These are phyloP conservation scores for Halcyon leucocephala DNA, from an alignment of 2,797 vertebrate species.

Conservation along the genomic window DNA sequence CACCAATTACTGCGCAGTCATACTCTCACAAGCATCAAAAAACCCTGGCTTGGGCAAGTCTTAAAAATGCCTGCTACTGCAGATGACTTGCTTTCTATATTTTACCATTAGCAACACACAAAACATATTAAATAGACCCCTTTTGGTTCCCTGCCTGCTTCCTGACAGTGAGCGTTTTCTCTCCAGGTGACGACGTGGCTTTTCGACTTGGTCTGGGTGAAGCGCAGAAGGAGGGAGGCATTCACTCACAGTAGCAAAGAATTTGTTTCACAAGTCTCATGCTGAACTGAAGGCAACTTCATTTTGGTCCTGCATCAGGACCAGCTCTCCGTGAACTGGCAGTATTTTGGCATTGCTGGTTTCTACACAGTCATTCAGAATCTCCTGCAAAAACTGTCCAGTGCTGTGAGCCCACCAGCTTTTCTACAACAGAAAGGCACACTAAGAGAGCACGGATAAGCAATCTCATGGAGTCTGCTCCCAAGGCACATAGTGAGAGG, in stretches of 20 bases:
- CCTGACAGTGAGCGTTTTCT: neutral
- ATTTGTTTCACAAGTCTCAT: neutral
- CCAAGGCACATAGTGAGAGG: neutral
- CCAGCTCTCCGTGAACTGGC: neutral
- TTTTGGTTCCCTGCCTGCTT: neutral
- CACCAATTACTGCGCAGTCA: constrained; percentile 8
- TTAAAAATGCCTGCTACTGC: constrained; percentile 7
- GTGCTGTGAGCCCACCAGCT: neutral
- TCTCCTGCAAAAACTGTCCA: neutral
- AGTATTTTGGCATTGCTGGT: neutral
- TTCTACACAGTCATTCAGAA: neutral
- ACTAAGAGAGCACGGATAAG: neutral
- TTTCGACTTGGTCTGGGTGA: constrained; percentile 25
- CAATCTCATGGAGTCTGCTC: neutral
- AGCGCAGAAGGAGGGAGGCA: neutral
- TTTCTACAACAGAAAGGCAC: neutral
- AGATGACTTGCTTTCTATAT: constrained; percentile 2
- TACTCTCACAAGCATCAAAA: neutral
- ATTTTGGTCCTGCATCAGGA: neutral
- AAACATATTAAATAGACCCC: neutral
- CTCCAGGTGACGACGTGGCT: neutral
- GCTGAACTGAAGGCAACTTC: neutral
- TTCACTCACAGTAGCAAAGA: neutral
- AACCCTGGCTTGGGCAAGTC: neutral
- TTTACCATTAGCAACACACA: neutral